Evolutionary conservation across 2,888 invertebrate species (phyloP).

Genomic region (Lagria hirta): DNA sequence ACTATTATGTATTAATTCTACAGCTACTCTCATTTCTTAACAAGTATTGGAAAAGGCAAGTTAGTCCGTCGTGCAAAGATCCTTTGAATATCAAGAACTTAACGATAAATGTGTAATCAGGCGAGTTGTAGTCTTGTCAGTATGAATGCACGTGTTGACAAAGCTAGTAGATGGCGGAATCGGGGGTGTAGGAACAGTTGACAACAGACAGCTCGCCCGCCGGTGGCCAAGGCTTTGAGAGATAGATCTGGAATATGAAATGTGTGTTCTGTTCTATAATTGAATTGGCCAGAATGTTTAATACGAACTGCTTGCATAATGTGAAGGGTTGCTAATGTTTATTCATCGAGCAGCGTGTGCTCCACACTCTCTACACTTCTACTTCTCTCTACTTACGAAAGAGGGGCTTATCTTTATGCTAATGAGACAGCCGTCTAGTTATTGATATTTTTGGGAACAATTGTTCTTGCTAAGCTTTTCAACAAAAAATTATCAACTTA

Average conservation of each 20-base stretch:
- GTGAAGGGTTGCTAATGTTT: conserved; percentile 53
- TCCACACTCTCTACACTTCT: conserved; percentile 28
- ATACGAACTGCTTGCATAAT: conserved; percentile 53
- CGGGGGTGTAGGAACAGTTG: conserved; percentile 29
- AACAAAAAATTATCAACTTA: no score
- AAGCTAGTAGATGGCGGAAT: conserved; percentile 25
- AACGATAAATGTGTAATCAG: conserved; percentile 22
- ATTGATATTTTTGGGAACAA: no score
- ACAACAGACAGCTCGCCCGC: conserved; percentile 32
- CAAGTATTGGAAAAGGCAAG: no score
- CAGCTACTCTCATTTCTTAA: no score
- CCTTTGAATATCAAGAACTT: conserved; percentile 17
- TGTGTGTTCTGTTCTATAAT: conserved; percentile 52
- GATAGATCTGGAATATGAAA: conserved; percentile 50
- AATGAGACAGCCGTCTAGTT: conserved; percentile 27
- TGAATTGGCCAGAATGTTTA: conserved; percentile 54
- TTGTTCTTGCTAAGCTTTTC: no score
- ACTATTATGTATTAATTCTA: no score
- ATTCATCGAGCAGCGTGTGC: conserved; percentile 44
- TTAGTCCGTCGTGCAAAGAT: neutral
- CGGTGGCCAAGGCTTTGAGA: conserved; percentile 37
- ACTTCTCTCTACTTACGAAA: conserved; percentile 25
- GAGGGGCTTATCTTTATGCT: conserved; percentile 38
- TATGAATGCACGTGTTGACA: conserved; percentile 36
- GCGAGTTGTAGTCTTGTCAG: conserved; percentile 17